Evolutionary conservation across 2,888 invertebrate genomes (phyloP), one percentile per base, ranked within the genome.

Genomic region (Lithophane socia): DNA sequence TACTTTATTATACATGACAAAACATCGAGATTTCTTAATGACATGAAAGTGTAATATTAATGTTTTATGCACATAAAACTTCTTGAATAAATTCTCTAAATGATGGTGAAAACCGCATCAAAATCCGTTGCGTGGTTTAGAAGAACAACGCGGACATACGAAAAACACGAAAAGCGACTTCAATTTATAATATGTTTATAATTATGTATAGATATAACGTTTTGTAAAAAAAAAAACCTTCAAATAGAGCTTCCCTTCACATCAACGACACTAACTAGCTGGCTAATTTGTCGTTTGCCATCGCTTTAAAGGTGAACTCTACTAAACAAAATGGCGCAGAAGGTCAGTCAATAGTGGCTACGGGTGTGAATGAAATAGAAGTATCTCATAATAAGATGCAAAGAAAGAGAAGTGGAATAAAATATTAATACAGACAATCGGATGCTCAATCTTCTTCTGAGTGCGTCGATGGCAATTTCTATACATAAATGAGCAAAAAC

Each of bases 231-330:
- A 18, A 24, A 37, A 37, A 37, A 2, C 37, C 37, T 37, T 37
- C 37, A 37, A 37, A 37, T 37, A 37, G 37, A 37, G 37, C 37
- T 37, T 37, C 3, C 61, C 54, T 68, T 71, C 73, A 60, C 63
- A 78, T 77, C 76, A 74, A 84, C 60, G 68, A 72, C 58, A 60
- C 64, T 77, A 63, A 75, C 70, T 65, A 21, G 72, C 29, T n/a
- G 24, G 67, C 77, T 73, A 84, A 84, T 84, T 76, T 79, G 37
- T 80, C 60, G 66, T 67, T 61, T 52, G 65, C 37, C 61, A 29
- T 47, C 49, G 81, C 63, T 80, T 79, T 24, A 47, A 64, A 74
- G 63, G 42, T 52, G 29, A 64, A 72, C 58, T 54, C 16, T 44
- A 7, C 9, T 29, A 10, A 21, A 37, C 1, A 56, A 37, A 68